Conservation (phyloP, 2,888 invertebrate genomes). For the Apamea sordens region DNA sequence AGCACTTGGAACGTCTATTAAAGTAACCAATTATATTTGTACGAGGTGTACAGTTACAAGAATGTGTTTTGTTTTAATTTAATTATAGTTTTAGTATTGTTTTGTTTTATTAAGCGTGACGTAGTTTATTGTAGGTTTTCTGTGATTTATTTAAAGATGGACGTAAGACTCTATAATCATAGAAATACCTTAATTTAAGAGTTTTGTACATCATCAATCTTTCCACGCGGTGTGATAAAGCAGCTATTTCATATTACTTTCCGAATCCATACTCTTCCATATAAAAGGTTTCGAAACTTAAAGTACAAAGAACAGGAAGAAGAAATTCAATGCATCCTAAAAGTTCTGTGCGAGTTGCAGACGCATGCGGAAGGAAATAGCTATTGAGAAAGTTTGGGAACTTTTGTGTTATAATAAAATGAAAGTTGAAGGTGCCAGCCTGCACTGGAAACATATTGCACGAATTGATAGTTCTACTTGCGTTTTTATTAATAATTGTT, state of each 20-base stretch:
- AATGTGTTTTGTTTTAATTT: slow-evolving; percentile 31
- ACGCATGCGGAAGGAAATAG: slow-evolving; percentile 44
- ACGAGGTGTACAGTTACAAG: neutral
- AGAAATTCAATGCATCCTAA: slow-evolving; percentile 49
- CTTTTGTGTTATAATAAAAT: slow-evolving; percentile 50
- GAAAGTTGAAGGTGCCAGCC: slow-evolving; percentile 47
- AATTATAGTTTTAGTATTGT: slow-evolving; percentile 2
- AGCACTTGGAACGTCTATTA: slow-evolving; percentile 50
- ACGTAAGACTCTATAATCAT: neutral
- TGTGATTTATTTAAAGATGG: neutral
- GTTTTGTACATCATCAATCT: neutral
- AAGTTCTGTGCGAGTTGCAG: slow-evolving; percentile 48
- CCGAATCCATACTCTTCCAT: neutral
- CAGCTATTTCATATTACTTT: slow-evolving; percentile 11
- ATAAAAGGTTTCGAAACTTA: slow-evolving; percentile 20
- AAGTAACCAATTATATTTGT: slow-evolving; percentile 43
- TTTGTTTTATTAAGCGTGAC: slow-evolving; percentile 1
- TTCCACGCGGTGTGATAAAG: neutral
- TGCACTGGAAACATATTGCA: slow-evolving; percentile 34
- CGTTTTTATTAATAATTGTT: slow-evolving; percentile 25
- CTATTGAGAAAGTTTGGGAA: slow-evolving; percentile 54
- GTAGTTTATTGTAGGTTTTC: neutral
- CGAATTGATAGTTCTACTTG: slow-evolving; percentile 35
- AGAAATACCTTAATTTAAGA: neutral
- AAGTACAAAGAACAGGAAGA: slow-evolving; percentile 10